Evolutionary conservation across 1,140 invertebrate species (phyloP), one percentile per base, ranked within the genome.

Genomic region (Linepithema humile): DNA sequence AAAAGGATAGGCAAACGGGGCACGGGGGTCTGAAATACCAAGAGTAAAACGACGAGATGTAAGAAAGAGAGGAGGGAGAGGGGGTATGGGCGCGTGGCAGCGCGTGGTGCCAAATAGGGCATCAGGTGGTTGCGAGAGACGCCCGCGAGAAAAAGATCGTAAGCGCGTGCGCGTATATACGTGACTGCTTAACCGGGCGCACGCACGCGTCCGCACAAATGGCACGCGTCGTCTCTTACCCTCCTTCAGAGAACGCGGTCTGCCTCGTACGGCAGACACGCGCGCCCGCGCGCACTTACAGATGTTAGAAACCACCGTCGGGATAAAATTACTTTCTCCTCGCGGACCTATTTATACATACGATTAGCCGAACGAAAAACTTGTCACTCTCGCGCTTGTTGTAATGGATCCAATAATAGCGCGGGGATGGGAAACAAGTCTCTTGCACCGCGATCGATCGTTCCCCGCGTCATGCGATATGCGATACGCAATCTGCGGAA

Each of bases 101-200:
- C 87, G 90, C 86, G 89, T 87, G 87, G 89, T 77, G 88, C 91
- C 90, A 90, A 92, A 92, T 92, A 92, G 90, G 90, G 91, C 91
- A 90, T 92, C 91, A 92, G 91, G 91, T 92, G 91, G 91, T 92
- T 91, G 90, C 88, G 59, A 77, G 59, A 77, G 86, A 89, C 86
- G 86, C 83, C 83, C 87, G 87, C 80, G 87, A 88, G 85, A 88
- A 88, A 90, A 88, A 78, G 85, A 88, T 84, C 82, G 80, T 84
- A 82, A 77, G 89, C 89, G 88, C 88, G 78, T 85, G 87, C 88
- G 88, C 87, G 75, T 59, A 82, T 45, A 84, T 83, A 85, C 86
- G 86, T 88, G 87, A 65, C 83, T 59, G 86, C 83, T n/a, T 77
- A 85, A 88, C 69, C 75, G 59, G 50, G 70, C 86, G 65, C 69